Evolutionary conservation across 2,888 invertebrate species (phyloP).

Genomic region (Rhamphomyia laevipes): DNA sequence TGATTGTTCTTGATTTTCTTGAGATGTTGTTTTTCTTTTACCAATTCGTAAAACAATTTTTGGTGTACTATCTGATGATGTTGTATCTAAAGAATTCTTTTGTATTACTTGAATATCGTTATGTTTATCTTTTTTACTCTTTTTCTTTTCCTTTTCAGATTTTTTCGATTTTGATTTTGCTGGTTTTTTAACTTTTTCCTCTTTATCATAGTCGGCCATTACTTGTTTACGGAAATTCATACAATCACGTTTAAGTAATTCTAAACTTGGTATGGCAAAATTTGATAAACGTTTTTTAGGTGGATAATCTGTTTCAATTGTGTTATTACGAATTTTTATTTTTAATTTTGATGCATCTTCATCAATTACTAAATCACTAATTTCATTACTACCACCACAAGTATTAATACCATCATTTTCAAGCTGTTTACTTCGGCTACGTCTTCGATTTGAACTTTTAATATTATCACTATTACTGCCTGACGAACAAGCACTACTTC

Average conservation of each 20-base stretch:
- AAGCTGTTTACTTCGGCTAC: conserved; percentile 33
- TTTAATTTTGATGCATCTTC: conserved; percentile 51
- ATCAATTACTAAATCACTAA: conserved; percentile 14
- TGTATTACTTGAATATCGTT: conserved; percentile 44
- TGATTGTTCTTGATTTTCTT: no score
- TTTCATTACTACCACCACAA: conserved; percentile 16
- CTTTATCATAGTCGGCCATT: conserved; percentile 64
- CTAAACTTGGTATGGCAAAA: conserved; percentile 55
- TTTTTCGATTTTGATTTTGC: conserved; percentile 34
- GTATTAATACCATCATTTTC: conserved; percentile 14
- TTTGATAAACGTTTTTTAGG: conserved; percentile 60
- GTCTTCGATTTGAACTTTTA: conserved; percentile 32
- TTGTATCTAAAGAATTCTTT: conserved; percentile 30
- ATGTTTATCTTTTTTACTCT: conserved; percentile 21
- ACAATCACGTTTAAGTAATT: conserved; percentile 70
- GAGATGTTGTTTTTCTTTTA: conserved; percentile 27
- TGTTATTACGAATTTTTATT: conserved; percentile 58
- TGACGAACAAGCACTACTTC: conserved; percentile 42
- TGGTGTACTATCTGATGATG: conserved; percentile 41
- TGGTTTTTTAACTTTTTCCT: conserved; percentile 25
- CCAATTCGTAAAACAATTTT: conserved; percentile 65
- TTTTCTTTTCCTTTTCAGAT: conserved; percentile 27
- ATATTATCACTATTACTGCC: conserved; percentile 28
- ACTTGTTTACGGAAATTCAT: conserved; percentile 78
- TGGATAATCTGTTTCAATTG: conserved; percentile 45